phyloP scores from a whole-genome alignment of 2,113 vertebrate genomes.

The Coregonus clupeaformis region DNA sequence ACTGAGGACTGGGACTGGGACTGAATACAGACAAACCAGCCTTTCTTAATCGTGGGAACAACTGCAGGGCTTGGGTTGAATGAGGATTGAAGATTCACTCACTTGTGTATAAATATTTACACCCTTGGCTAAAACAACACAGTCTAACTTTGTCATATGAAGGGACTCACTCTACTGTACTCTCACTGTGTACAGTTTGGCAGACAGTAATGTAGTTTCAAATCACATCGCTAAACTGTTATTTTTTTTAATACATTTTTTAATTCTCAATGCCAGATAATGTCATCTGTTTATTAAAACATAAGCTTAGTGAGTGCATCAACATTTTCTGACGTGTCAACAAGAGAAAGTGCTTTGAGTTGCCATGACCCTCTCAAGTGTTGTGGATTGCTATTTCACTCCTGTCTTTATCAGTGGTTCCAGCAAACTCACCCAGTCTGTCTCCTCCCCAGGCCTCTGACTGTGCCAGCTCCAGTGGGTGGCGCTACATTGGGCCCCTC shows the following conservation, averaged over 20 bases:
- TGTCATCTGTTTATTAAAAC: no score
- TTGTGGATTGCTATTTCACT: background rate
- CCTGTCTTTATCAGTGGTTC: background rate
- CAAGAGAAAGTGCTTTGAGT: background rate
- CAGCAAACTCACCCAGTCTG: background rate
- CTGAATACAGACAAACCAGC: background rate
- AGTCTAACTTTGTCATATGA: background rate
- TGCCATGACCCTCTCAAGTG: background rate
- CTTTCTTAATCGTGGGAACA: constrained; percentile 16
- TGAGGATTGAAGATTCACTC: background rate
- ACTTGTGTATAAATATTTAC: background rate
- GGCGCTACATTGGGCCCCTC: constrained; percentile 18
- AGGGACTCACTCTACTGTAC: no score
- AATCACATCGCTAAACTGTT: no score
- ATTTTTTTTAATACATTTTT: no score
- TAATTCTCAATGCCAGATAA: no score
- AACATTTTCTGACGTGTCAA: no score
- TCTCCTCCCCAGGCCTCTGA: constrained; percentile 26
- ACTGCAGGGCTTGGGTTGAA: background rate
- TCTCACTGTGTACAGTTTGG: no score
- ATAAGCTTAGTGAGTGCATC: no score
- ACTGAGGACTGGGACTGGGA: background rate
- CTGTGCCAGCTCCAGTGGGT: constrained; percentile 17
- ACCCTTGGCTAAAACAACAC: background rate
- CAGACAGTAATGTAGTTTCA: no score